phyloP scores from a whole-genome alignment of 2,113 vertebrate genomes.

The Micronisus gabar region DNA sequence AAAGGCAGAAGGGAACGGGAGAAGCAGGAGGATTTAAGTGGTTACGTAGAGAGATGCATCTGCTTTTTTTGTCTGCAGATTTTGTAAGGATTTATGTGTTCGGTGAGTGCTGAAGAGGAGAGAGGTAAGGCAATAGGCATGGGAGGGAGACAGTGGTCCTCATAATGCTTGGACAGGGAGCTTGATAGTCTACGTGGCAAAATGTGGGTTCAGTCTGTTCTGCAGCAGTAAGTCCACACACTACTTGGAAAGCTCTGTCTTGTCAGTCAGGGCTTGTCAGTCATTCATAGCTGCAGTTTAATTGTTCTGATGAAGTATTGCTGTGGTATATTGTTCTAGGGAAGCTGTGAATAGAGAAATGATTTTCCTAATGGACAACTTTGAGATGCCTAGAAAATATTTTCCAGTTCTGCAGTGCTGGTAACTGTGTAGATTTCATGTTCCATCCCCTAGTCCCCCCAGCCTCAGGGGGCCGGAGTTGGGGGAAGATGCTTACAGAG shows the following conservation, averaged over 20 bases:
- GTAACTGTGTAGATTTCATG: background rate
- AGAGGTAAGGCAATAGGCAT: background rate
- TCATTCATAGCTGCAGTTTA: background rate
- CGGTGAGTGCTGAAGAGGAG: background rate
- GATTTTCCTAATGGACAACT: background rate
- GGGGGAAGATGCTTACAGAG: background rate
- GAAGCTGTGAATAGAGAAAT: background rate
- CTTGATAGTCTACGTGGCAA: background rate
- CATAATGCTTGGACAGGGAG: background rate
- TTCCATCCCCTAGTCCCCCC: no score
- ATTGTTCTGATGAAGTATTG: background rate
- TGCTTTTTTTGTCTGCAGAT: background rate
- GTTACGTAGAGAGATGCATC: background rate
- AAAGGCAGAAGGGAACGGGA: background rate
- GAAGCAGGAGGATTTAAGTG: background rate
- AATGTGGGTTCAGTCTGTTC: background rate
- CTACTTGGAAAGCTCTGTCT: background rate
- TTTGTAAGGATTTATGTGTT: background rate
- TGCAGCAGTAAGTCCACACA: background rate
- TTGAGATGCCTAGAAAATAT: background rate
- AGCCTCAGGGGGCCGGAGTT: no score
- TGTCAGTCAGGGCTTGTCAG: background rate
- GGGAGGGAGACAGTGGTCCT: background rate
- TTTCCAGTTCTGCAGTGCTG: background rate
- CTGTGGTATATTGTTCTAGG: background rate